phyloP scores from a whole-genome alignment of 2,888 invertebrate genomes.

The Scaptomyza reducta region DNA sequence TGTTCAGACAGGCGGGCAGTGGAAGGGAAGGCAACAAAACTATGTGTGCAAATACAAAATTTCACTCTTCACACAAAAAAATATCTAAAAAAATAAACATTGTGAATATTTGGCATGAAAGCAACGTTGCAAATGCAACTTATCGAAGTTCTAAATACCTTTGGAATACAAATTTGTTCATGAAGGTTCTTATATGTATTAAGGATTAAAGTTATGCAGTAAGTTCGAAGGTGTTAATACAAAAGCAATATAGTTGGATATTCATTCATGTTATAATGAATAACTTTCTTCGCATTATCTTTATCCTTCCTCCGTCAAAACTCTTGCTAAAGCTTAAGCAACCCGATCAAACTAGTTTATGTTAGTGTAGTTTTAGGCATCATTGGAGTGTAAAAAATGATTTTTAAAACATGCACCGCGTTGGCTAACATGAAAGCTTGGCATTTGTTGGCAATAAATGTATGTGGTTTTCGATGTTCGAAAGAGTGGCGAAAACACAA shows the following conservation, averaged over 20 bases:
- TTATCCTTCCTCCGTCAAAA: background rate
- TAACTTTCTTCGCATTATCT: background rate
- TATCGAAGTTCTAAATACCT: background rate
- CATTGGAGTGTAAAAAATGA: slow-evolving; percentile 69
- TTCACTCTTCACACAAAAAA: slow-evolving; percentile 27
- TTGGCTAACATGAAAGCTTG: slow-evolving; percentile 68
- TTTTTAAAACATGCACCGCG: slow-evolving; percentile 58
- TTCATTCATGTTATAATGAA: too few species aligned
- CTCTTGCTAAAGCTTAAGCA: background rate
- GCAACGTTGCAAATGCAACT: background rate
- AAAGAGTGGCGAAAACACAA: slow-evolving; percentile 35
- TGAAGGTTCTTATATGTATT: background rate
- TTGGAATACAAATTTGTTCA: background rate
- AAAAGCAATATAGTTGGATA: too few species aligned
- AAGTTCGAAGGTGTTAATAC: too few species aligned
- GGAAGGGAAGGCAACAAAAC: slow-evolving; percentile 40
- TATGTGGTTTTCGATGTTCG: slow-evolving; percentile 70
- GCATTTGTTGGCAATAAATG: slow-evolving; percentile 76
- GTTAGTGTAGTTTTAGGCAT: slow-evolving; percentile 43
- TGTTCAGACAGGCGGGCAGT: slow-evolving; percentile 16
- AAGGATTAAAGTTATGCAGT: background rate
- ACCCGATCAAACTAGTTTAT: slow-evolving; percentile 12
- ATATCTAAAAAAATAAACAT: slow-evolving; percentile 4
- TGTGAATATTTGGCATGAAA: slow-evolving; percentile 13
- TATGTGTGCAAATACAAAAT: slow-evolving; percentile 44